A percentile compares a stretch with the other conserved stretches of the same genome.
Evolutionary conservation across 2,113 vertebrate species (phyloP).

Genomic region (Calidris pugnax): DNA sequence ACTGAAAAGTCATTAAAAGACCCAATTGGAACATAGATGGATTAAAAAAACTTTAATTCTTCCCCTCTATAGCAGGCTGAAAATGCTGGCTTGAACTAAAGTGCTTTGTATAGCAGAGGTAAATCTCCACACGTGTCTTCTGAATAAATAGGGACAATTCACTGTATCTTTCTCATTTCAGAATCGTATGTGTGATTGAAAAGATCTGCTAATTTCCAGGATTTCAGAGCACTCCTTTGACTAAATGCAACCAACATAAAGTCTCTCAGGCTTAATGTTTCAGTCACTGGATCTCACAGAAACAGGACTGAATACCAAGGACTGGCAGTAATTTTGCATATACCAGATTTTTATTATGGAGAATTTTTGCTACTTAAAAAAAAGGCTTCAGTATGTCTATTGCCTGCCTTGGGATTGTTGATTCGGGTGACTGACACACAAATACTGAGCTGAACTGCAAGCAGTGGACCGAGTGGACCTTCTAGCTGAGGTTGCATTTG

Average conservation of each 20-base stretch:
- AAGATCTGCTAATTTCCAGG: background rate
- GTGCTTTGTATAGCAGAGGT: background rate
- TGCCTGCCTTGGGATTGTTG: background rate
- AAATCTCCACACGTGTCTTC: rapidly evolving
- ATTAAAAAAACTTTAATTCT: background rate
- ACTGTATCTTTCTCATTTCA: background rate
- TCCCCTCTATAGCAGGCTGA: background rate
- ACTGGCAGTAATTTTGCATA: background rate
- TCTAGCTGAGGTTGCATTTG: too few relatives aligned
- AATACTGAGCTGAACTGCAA: background rate
- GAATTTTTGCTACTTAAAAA: background rate
- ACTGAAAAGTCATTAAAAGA: background rate
- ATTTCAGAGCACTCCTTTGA: background rate
- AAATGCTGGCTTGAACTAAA: background rate
- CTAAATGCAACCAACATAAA: rapidly evolving
- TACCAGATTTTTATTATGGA: background rate
- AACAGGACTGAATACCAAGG: background rate
- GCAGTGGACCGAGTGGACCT: background rate
- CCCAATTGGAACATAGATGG: rapidly evolving
- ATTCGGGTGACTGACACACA: background rate
- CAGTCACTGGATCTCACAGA: background rate
- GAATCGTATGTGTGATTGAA: rapidly evolving
- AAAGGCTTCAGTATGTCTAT: background rate
- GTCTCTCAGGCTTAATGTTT: background rate
- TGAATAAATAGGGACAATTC: background rate